Conservation (phyloP, 2,113 vertebrate species). For the Calyptomena viridis region DNA sequence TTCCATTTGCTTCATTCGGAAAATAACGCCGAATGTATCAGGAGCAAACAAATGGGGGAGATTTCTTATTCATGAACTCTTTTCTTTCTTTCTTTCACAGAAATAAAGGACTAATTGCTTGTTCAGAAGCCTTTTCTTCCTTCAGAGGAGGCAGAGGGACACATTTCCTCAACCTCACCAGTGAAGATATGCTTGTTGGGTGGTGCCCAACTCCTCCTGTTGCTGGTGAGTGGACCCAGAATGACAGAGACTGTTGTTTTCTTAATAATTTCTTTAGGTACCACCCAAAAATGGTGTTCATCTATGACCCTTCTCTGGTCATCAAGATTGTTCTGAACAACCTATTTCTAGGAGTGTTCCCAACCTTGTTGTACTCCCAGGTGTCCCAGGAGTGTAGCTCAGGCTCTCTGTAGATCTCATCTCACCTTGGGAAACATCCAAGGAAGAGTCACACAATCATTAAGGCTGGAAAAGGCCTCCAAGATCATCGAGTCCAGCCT, state of each 20-base stretch:
- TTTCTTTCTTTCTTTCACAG: not conserved
- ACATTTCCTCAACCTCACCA: accelerated
- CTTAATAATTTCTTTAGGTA: not conserved
- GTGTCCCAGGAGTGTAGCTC: not conserved
- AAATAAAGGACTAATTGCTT: not conserved
- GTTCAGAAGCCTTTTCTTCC: not conserved
- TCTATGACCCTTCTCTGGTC: not conserved
- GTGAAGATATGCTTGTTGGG: not conserved
- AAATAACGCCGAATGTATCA: conserved; percentile 40
- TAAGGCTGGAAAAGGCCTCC: not conserved
- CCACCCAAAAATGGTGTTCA: not conserved
- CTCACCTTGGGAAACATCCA: not conserved
- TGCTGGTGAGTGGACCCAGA: not conserved
- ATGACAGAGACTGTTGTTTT: not conserved
- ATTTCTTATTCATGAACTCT: not conserved
- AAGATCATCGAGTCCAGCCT: not conserved
- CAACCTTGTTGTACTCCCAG: not conserved
- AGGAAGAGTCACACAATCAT: not conserved
- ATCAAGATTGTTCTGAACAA: not conserved
- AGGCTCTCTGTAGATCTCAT: not conserved
- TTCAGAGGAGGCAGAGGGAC: not conserved
- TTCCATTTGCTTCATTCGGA: conserved; percentile 53
- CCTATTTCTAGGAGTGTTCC: not conserved
- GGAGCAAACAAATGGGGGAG: conserved; percentile 35
- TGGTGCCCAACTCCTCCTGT: not conserved